Percentiles rank a stretch among this genome's conserved stretches.
These are phyloP conservation scores for Piezodorus guildinii DNA, from an alignment of 1,140 invertebrate species.

Conservation along the genomic window DNA sequence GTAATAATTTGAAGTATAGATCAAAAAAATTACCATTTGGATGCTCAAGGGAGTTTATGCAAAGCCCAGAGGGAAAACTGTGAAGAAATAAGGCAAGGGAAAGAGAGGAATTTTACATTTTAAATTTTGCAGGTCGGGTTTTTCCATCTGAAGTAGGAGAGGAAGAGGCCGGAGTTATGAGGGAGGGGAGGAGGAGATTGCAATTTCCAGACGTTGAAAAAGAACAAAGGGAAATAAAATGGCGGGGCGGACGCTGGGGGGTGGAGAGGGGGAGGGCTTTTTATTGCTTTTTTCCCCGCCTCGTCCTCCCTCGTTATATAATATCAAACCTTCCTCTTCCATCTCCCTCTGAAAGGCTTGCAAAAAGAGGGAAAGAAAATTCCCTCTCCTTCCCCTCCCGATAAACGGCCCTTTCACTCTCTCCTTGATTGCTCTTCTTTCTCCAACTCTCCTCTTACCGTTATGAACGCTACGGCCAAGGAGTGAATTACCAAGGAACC, in stretches of 20 bases:
- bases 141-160: constrained; percentile 8
- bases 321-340: constrained; percentile 24
- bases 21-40: too few species aligned
- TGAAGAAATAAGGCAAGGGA: too few species aligned
- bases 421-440: neutral
- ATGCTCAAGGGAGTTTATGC: too few species aligned
- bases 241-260: constrained; percentile 10
- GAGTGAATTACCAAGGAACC: too few species aligned
- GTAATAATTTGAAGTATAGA: too few species aligned
- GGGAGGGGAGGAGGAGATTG: constrained; percentile 17
- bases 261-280: constrained; percentile 16
- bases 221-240: constrained; percentile 29
- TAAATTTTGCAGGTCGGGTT: neutral
- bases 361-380: too few species aligned
- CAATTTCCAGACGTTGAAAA: constrained; percentile 28
- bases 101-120: too few species aligned
- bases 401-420: neutral
- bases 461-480: constrained; percentile 1
- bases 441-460: neutral
- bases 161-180: neutral
- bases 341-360: neutral
- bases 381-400: neutral
- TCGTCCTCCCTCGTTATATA: constrained; percentile 21
- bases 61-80: too few species aligned
- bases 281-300: constrained; percentile 25